Percentiles rank a stretch among this genome's conserved stretches.
Evolutionary conservation across 2,888 invertebrate species (phyloP).

Genomic region (Tetropium fuscum): DNA sequence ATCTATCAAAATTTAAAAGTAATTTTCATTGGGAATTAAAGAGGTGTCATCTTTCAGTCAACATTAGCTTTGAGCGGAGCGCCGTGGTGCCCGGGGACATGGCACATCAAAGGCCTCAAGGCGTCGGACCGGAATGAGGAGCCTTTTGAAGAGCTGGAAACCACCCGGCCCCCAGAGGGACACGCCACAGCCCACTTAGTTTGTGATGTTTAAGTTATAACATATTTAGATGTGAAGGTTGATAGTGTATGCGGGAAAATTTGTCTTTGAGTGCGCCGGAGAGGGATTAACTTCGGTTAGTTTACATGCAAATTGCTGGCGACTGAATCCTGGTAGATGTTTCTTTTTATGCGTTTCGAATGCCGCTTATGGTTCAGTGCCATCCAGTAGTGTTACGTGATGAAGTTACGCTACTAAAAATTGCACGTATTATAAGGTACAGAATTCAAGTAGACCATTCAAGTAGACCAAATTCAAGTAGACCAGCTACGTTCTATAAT

Average conservation of each 20-base stretch:
- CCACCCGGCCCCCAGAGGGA: constrained; percentile 38
- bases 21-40: constrained; percentile 65
- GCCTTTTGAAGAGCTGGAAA: constrained; percentile 24
- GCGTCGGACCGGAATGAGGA: constrained; percentile 61
- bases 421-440: no score
- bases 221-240: constrained; percentile 52
- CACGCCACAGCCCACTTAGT: constrained; percentile 48
- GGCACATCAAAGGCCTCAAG: constrained; percentile 60
- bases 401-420: no score
- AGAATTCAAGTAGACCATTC: no score
- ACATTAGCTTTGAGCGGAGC: constrained; percentile 58
- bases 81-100: constrained; percentile 44
- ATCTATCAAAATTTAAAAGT: constrained; percentile 63
- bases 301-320: constrained; percentile 43
- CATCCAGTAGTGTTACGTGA: no score
- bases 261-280: constrained; percentile 33
- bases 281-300: constrained; percentile 43
- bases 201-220: constrained; percentile 60
- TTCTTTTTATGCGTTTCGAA: no score
- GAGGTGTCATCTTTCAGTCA: constrained; percentile 64
- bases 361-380: no score
- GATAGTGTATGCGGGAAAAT: constrained; percentile 39
- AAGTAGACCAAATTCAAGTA: no score
- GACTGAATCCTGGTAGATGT: background rate
- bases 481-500: no score